Evolutionary conservation across 2,888 invertebrate species (phyloP), one percentile per base, ranked within the genome.

Genomic region (Neuroscelio doddi): DNA sequence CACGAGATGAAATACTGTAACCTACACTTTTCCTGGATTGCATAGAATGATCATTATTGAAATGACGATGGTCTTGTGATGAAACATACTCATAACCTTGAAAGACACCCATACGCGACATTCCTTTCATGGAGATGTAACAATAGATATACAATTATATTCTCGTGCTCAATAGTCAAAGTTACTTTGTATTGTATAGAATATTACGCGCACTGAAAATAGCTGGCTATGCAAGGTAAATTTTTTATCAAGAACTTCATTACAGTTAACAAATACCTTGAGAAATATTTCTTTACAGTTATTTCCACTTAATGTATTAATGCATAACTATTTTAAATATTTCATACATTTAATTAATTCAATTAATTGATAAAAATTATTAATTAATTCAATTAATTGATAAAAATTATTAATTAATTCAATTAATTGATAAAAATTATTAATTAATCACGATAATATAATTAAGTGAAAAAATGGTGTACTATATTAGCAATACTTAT

Each of bases 31-130:
- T 63, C 56, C 51, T 63, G 51, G 42, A 42, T 51, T 51, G 45
- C 51, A n/a, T 30, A 3, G 26, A 24, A 34, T 14, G 49, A 53
- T 51, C 53, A 39, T 56, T 39, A 51, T 50, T 51, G 55, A 36
- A 46, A 16, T 21, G 55, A 47, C 59, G 59, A 55, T 47, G 55
- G 44, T 46, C 36, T 45, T 42, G 32, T 66, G 69, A 70, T 67
- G 74, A 68, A 73, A 74, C 59, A 70, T 62, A 65, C 51, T 52
- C 62, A 64, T 65, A 70, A 71, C 73, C 70, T 70, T 71, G 73
- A 69, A 74, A 68, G 61, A 70, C 67, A 67, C 59, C 62, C 57
- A 58, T 67, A 41, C 51, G 51, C 50, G 55, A 52, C 65, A 64
- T 64, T 61, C 64, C 59, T 46, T 57, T 57, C 61, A 17, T 39